Base-by-base conservation (phyloP, 2,113 vertebrate genomes). In the Athene cunicularia region DNA sequence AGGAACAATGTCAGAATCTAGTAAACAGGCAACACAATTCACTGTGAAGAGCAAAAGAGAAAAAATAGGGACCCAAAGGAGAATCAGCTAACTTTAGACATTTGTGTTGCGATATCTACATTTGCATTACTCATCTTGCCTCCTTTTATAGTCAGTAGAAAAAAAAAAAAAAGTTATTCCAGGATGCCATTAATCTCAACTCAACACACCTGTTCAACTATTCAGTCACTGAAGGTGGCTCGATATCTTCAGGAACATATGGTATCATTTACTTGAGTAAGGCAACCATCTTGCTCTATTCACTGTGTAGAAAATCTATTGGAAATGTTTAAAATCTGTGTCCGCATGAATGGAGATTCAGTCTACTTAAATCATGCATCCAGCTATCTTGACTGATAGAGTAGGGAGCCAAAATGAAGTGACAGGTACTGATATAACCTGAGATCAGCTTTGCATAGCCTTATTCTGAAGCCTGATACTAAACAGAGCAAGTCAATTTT, bases 11-110 rank as follows among this genome's bases (percentile, higher is more conserved):
- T 75, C 86, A 82, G 52, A 88, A 94, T 39, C 67, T 80, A 81
- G 47, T 84, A 91, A 96, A 86, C n/a, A 92, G 53, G 13, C n/a
- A 95, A 90, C 91, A 88, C 17, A 85, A 53, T 33, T 86, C 39
- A 88, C 80, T 24, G 6, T 92, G 71, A 89, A 90, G 66, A 90
- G 35, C 12, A 86, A 30, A 91, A 86, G 21, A 17, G 39, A 82
- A 88, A 86, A 95, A 96, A 49, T 58, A 77, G 50, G 80, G 83
- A 92, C 26, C 3, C 5, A 24, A 72, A 80, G 8, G 0, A 0
- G 11, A 80, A 60, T 45, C 58, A 56, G 12, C 23, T 75, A 72
- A 63, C 12, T 94, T 52, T 55, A 66, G 27, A 47, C 6, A 71
- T 79, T 74, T 52, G 8, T 79, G 14, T 71, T 87, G 19, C 5